These are phyloP conservation scores for Lepus townsendii DNA, from an alignment of 2,797 vertebrate species.

Conservation along the genomic window DNA sequence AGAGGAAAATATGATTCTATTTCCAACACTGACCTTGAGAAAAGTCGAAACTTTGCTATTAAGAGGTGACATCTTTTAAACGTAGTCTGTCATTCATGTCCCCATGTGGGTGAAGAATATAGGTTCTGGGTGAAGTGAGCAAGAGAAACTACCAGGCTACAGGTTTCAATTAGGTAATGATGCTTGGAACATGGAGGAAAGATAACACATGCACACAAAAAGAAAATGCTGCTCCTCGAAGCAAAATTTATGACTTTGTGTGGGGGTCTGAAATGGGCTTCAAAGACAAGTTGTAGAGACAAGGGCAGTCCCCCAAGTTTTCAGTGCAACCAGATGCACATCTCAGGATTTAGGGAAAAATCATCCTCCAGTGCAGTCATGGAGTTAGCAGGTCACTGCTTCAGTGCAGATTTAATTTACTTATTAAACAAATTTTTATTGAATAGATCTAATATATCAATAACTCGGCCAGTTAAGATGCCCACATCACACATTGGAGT, in stretches of 20 bases:
- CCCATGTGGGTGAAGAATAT: background rate
- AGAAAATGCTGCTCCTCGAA: background rate
- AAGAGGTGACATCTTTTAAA: background rate
- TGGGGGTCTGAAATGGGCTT: background rate
- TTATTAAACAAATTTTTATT: background rate
- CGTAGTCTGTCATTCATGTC: background rate
- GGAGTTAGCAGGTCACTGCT: background rate
- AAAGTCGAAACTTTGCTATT: background rate
- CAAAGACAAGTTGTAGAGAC: background rate
- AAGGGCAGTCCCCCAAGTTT: background rate
- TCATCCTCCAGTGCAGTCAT: accelerated
- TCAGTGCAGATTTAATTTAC: background rate
- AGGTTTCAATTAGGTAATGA: background rate
- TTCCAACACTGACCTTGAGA: background rate
- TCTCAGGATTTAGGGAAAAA: background rate
- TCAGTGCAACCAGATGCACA: background rate
- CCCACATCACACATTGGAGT: no score
- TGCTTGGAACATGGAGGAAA: background rate
- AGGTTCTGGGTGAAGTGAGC: background rate
- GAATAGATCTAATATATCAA: background rate
- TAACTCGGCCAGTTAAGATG: background rate
- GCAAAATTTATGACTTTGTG: background rate
- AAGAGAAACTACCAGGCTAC: background rate
- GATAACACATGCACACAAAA: background rate
- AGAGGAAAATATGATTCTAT: background rate